Evolutionary conservation across 2,888 invertebrate species (phyloP).

Genomic region (Orchesellides sinensis): DNA sequence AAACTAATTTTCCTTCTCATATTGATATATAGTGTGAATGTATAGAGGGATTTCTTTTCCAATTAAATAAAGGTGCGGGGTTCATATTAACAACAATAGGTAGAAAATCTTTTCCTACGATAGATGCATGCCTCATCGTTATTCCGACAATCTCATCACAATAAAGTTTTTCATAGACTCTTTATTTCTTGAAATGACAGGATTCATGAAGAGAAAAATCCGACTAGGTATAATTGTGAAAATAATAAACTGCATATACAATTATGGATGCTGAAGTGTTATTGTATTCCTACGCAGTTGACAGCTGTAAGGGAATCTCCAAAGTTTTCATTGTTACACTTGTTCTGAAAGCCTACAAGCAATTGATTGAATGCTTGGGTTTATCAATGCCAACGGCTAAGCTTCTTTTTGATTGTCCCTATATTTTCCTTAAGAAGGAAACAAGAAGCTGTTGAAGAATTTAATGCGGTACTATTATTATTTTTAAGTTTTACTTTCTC

Average conservation of each 20-base stretch:
- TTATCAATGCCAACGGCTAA: too few relatives aligned
- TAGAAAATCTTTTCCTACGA: background rate
- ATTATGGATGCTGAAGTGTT: background rate
- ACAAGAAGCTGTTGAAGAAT: background rate
- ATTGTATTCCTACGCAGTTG: background rate
- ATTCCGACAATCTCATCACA: constrained; percentile 11
- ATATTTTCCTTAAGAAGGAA: background rate
- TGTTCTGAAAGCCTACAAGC: too few relatives aligned
- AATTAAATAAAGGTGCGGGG: constrained; percentile 22
- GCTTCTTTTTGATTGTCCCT: background rate
- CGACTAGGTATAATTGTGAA: background rate
- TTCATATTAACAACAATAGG: background rate
- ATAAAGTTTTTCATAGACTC: constrained; percentile 13
- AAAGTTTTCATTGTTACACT: background rate
- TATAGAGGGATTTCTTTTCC: too few relatives aligned
- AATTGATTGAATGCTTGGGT: constrained; percentile 16
- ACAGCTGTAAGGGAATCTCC: constrained; percentile 24
- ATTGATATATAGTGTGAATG: background rate
- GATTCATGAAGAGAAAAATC: constrained; percentile 14
- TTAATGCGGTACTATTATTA: background rate
- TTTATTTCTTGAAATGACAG: constrained; percentile 25
- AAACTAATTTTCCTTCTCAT: background rate
- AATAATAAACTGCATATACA: constrained; percentile 15
- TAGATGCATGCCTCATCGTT: constrained; percentile 22
- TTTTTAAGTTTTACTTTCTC: background rate